Percentiles rank a stretch among this genome's conserved stretches.
These are phyloP conservation scores for Trinorchestia longiramus DNA, from an alignment of 1,140 invertebrate genomes.

Conservation along the genomic window DNA sequence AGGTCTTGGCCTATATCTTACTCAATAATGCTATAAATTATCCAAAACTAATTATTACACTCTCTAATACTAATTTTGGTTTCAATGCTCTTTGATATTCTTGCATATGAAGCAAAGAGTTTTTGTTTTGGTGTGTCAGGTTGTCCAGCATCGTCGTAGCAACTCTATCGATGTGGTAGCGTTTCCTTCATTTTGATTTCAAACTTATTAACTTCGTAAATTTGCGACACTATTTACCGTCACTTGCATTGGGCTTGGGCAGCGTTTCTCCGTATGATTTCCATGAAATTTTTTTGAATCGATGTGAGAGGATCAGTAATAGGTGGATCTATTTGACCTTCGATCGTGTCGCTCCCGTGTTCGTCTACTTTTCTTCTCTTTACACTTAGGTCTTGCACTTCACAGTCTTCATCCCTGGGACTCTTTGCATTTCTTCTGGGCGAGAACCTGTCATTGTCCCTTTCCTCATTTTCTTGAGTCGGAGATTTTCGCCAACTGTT, in stretches of 20 bases:
- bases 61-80: background rate
- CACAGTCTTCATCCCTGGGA: slow-evolving; percentile 53
- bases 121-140: background rate
- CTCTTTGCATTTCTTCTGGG: slow-evolving; percentile 53
- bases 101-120: background rate
- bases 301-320: background rate
- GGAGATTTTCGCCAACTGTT: slow-evolving; percentile 17
- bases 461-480: slow-evolving; percentile 43
- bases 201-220: background rate
- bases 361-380: slow-evolving; percentile 59
- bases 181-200: background rate
- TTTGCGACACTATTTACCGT: background rate
- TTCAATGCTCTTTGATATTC: background rate
- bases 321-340: background rate
- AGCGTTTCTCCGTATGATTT: slow-evolving; percentile 21
- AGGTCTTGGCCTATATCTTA: background rate
- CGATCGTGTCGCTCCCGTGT: background rate
- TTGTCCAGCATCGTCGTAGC: background rate
- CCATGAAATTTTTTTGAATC: slow-evolving; percentile 42
- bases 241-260: slow-evolving; percentile 31
- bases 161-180: background rate
- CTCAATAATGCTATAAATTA: background rate
- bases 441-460: background rate
- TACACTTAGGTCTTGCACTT: slow-evolving; percentile 62
- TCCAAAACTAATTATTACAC: background rate